phyloP scores from a whole-genome alignment of 1,140 invertebrate species.

The Drosophila mojavensis region DNA sequence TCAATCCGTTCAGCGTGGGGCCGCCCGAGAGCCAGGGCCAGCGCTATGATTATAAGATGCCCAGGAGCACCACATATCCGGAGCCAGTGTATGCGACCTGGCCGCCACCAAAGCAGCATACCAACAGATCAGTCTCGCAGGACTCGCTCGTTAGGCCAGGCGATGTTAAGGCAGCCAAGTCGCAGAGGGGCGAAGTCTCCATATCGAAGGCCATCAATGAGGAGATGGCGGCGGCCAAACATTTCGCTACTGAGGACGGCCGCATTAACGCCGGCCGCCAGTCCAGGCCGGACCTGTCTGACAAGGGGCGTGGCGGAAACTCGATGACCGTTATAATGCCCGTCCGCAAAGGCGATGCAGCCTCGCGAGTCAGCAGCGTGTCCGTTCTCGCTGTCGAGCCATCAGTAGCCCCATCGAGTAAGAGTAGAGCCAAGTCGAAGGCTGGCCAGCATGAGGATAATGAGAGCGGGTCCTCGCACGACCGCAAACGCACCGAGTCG shows the following conservation, averaged over 20 bases:
- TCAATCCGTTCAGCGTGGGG: constrained; percentile 62
- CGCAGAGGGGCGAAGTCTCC: constrained; percentile 43
- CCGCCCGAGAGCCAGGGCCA: constrained; percentile 14
- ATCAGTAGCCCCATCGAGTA: not conserved
- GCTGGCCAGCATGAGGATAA: not conserved
- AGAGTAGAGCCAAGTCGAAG: not conserved
- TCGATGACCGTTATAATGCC: constrained; percentile 43
- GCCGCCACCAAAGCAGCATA: constrained; percentile 37
- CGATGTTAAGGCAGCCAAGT: not conserved
- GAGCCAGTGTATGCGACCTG: constrained; percentile 42
- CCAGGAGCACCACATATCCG: constrained; percentile 48
- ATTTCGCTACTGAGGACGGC: not conserved
- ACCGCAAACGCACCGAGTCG: not conserved
- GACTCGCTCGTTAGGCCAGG: constrained; percentile 1
- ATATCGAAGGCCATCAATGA: constrained; percentile 67
- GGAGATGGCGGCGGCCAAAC: constrained; percentile 58
- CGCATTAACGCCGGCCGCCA: constrained; percentile 38
- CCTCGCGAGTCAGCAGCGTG: constrained; percentile 18
- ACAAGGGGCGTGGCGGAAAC: not conserved
- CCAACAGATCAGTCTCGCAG: constrained; percentile 32
- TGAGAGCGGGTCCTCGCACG: not conserved
- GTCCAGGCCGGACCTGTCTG: not conserved
- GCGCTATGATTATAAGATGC: constrained; percentile 40
- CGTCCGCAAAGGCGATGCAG: not conserved
- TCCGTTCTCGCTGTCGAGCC: not conserved